A percentile compares a stretch with the other conserved stretches of the same genome.
phyloP scores from a whole-genome alignment of 64 coral and sea anemone genomes.

The Actinia equina region DNA sequence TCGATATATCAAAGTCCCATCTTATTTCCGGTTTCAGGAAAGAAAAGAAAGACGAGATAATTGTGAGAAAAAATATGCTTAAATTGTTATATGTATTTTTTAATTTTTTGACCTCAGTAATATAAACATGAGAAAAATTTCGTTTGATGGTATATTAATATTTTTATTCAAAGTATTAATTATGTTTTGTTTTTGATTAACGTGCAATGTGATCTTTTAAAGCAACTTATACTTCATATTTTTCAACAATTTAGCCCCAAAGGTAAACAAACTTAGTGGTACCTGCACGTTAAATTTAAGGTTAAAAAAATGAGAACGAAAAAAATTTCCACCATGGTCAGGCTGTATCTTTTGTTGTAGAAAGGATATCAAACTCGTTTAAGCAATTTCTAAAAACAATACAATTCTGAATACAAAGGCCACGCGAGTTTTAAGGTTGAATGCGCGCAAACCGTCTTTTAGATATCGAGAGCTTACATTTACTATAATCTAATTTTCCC shows the following conservation, averaged over 20 bases:
- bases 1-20: background rate
- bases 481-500: background rate
- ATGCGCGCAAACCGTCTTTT: background rate
- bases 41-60: too few relatives aligned
- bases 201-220: background rate
- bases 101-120: background rate
- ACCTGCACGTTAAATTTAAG: background rate
- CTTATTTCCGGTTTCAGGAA: background rate
- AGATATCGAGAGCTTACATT: background rate
- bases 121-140: background rate
- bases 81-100: background rate
- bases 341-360: background rate
- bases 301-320: background rate
- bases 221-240: background rate
- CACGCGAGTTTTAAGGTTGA: conserved; percentile 9
- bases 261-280: background rate
- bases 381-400: background rate
- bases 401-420: background rate
- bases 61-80: background rate
- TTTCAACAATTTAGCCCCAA: background rate
- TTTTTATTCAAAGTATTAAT: background rate
- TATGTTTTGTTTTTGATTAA: background rate
- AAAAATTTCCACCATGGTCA: background rate
- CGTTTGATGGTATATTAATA: background rate
- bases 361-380: background rate